A percentile compares a stretch with the other conserved stretches of the same genome.
Conservation (phyloP, 2,113 vertebrate genomes). For the Pluvialis apricaria region DNA sequence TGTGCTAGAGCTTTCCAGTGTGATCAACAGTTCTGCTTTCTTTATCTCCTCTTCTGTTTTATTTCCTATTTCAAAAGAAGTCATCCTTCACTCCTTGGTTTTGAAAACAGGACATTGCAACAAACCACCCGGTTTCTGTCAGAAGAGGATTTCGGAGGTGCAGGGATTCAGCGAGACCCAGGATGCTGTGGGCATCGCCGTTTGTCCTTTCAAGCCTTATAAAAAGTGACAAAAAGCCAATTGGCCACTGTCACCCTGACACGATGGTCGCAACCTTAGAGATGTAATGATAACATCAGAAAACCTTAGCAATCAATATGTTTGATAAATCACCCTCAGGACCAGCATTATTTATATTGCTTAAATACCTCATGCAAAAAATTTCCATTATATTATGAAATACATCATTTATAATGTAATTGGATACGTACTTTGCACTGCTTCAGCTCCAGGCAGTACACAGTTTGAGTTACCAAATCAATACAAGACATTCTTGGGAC, state of each 20-base stretch:
- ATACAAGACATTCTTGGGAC: not conserved
- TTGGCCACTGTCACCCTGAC: not conserved
- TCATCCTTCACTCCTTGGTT: not conserved
- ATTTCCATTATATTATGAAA: not conserved
- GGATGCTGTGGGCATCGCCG: rapidly evolving
- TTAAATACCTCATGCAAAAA: not conserved
- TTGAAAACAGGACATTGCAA: not conserved
- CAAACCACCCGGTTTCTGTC: not conserved
- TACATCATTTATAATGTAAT: not conserved
- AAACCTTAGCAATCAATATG: not conserved
- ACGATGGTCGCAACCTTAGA: not conserved
- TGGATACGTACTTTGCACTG: not conserved
- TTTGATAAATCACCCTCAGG: not conserved
- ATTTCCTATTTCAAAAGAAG: not conserved
- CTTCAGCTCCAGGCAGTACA: slow-evolving; percentile 9
- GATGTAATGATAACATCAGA: not conserved
- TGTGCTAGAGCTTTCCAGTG: not conserved
- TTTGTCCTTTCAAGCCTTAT: not conserved
- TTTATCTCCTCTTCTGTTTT: not conserved
- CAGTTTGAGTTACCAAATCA: not conserved
- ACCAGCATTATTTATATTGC: not conserved
- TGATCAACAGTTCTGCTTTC: not conserved
- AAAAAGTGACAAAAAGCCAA: not conserved
- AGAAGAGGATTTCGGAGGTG: not conserved
- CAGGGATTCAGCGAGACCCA: not conserved